Base-by-base conservation (phyloP, 2,888 invertebrate genomes). In the Drosophila helvetica region DNA sequence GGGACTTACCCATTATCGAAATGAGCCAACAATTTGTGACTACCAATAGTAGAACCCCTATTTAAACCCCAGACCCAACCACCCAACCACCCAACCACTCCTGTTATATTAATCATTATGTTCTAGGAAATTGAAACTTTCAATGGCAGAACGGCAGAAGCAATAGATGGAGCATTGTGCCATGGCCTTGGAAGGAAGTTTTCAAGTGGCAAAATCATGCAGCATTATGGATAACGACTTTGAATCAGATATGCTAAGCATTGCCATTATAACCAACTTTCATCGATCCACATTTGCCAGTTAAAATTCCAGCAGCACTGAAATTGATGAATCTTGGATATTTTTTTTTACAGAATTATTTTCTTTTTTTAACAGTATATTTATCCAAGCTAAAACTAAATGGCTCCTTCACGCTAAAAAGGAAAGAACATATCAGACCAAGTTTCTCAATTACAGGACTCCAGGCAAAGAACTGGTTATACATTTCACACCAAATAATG, bases 21-120 rank as follows among this genome's bases (percentile, higher is more conserved):
- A 60, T 65, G 52, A 61, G 60, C 66, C 66, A 66, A 66, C 65
- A 54, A 57, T 51, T 74, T 75, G 71, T 58, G 47, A 19, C 57
- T 27, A 38, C 43, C 48, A 63, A 15, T 38, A 33, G 42, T 45
- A 10, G 7, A 48, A 48, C 25, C 55, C 43, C 43, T 25, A 68
- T 57, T 43, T 48, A 57, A 42, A 27, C 45, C 2, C 18, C 15
- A 33, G 38, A 12, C 51, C 10, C 38, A 6, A 38, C 38, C 30
- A 30, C 1, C 25, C 30, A 30, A 30, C 9, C 27, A 27, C 1
- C 33, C 33, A 33, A 15, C 5, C 5, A 15, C 15, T 15, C 33
- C 33, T 15, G 1, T 15, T 5, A 33, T 12, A 33, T 17, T 51
- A 19, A 38, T 7, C 9, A 7, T 9, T n/a, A 63, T 42, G 48